These are phyloP conservation scores for Hemicentrotus pulcherrimus DNA, from an alignment of 35 echinoderm and acorn worm genomes.

Conservation along the genomic window DNA sequence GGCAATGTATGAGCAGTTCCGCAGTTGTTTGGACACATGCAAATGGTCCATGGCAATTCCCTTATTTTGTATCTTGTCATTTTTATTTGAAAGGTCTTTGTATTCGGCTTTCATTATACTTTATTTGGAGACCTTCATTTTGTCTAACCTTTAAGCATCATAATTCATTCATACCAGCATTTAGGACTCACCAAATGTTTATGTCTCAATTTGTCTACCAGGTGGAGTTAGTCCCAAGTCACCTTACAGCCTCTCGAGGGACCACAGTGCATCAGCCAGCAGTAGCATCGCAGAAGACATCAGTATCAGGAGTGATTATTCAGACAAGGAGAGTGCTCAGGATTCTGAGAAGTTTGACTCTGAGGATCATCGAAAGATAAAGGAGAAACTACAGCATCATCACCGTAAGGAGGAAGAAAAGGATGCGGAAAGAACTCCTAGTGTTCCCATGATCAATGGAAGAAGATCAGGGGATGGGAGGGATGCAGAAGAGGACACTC, in stretches of 20 bases:
- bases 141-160: too few relatives aligned
- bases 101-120: too few relatives aligned
- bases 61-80: too few relatives aligned
- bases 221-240: slow-evolving; percentile 58
- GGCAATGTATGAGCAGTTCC: too few relatives aligned
- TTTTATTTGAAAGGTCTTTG: too few relatives aligned
- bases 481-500: not conserved
- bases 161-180: not conserved
- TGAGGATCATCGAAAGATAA: slow-evolving; percentile 37
- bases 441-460: not conserved
- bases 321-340: slow-evolving; percentile 39
- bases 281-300: slow-evolving; percentile 74
- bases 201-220: not conserved
- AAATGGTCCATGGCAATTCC: too few relatives aligned
- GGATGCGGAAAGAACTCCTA: slow-evolving; percentile 7
- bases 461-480: slow-evolving; percentile 24
- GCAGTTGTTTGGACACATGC: too few relatives aligned
- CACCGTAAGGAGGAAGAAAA: not conserved
- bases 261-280: slow-evolving; percentile 66
- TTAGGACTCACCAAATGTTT: not conserved
- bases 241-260: slow-evolving; percentile 39
- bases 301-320: slow-evolving; percentile 64
- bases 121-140: too few relatives aligned
- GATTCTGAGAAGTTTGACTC: slow-evolving; percentile 55
- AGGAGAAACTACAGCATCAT: not conserved